Base-by-base conservation (phyloP, 2,888 invertebrate genomes). In the Strigamia maritima region DNA sequence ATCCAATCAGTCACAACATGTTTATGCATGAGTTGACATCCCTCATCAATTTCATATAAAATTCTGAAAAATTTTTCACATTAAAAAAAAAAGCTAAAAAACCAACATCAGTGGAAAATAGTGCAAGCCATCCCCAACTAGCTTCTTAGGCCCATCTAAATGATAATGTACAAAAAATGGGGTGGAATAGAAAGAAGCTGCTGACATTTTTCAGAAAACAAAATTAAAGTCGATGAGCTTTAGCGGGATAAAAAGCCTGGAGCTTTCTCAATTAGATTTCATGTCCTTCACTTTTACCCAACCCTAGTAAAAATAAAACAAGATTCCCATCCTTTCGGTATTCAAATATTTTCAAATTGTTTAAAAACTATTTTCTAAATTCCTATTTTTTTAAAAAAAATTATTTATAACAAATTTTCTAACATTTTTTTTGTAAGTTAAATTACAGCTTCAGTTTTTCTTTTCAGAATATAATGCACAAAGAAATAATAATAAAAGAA, bases 161-260 rank as follows among this genome's bases (percentile, higher is more conserved):
- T 70, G 70, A 28, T 70, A 70, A 70, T 70, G 70, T 26, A 12
- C 26, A 24, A 65, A 24, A 65, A 19, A 24, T n/a, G 22, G 16
- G 54, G 54, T 54, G 54, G 54, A 54, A 54, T 70, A 28, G 70
- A 70, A 70, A 70, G 60, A 65, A n/a, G 26, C 26, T 70, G 70
- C 70, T 70, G 70, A 70, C 70, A 70, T 70, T 70, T 70, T 70
- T 70, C 70, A 70, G 28, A 70, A 26, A 70, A 70, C 26, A n/a
- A 70, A 70, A 70, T 70, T 70, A 70, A 70, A 70, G 70, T 70
- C 70, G 70, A 70, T 70, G 70, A 70, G 70, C 28, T 70, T 70
- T 70, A 1, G 70, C 14, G 26, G 16, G 70, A 70, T 70, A 28
- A 28, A 70, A 7, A 7, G 70, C 28, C 14, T 28, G 70, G 28